Base-by-base conservation (phyloP, 2,888 invertebrate genomes). In the Sipunculus nudus region DNA sequence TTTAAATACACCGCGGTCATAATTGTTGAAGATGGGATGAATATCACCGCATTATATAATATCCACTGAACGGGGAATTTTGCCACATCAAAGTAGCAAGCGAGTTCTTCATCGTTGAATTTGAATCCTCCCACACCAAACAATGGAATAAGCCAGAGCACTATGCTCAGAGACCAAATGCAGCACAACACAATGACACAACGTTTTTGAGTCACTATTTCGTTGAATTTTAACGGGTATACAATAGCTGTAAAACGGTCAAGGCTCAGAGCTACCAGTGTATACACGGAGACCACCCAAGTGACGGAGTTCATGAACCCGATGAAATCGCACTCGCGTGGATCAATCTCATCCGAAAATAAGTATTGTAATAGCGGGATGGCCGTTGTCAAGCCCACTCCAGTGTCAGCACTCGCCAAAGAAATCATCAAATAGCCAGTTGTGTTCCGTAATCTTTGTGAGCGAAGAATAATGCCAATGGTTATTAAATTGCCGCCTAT, bases 371-470 rank as follows among this genome's bases (percentile, higher is more conserved):
- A n/a, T 6, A 43, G 53, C 23, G 53, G 53, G 5, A 53, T 8
- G n/a, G 21, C 23, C 6, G 41, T 53, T 5, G 25, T 41, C 10
- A 53, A 5, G 10, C 53, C 53, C 5, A 53, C 53, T 25, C 41
- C 39, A 6, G 41, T 10, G 28, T 53, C 53, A 13, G 53, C 53
- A 8, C 23, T 21, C 13, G 53, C 39, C 41, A 53, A n/a, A 6
- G 53, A 53, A n/a, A 41, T 21, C 53, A 53, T 53, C 41, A 53
- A n/a, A 26, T 25, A 43, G 41, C 53, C 53, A 13, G 39, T 53
- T 8, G 41, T 28, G 23, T 43, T 41, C 25, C 25, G 21, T 6
- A 53, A 21, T 6, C 6, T 25, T 8, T n/a, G 5, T 6, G 21
- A 25, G 23, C 41, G 39, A 8, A 16, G 6, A 8, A 53, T 43